These are phyloP conservation scores for Carassius auratus DNA, from an alignment of 2,113 vertebrate genomes.

Conservation along the genomic window DNA sequence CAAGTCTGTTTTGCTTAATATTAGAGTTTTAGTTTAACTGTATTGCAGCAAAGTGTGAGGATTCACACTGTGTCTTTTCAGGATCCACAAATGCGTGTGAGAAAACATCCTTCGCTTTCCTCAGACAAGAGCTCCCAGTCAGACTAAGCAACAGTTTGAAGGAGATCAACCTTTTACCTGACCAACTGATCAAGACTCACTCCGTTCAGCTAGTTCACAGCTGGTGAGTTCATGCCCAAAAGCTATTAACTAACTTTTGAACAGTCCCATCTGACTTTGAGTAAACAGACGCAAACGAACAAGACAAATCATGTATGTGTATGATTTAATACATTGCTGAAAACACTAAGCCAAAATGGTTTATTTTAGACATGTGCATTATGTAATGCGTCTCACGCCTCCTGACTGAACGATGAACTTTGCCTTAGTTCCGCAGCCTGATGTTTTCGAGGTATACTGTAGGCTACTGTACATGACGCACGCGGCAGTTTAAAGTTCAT, in stretches of 20 bases:
- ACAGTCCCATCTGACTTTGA: too few relatives aligned
- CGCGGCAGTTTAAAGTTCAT: neutral
- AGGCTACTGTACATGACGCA: neutral
- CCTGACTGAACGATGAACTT: conserved; percentile 60
- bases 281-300: too few relatives aligned
- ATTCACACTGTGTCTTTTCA: conserved; percentile 49
- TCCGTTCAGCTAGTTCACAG: conserved; percentile 87
- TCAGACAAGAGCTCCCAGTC: conserved; percentile 88
- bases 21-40: neutral
- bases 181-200: conserved; percentile 80
- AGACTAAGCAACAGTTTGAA: conserved; percentile 92
- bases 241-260: neutral
- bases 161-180: conserved; percentile 86
- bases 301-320: too few relatives aligned
- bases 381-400: neutral
- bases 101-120: conserved; percentile 87
- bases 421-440: conserved; percentile 56
- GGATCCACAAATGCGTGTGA: conserved; percentile 89
- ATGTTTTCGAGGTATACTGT: neutral
- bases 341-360: too few relatives aligned
- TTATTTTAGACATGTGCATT: neutral
- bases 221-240: conserved; percentile 74
- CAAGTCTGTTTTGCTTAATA: neutral
- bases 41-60: too few relatives aligned
- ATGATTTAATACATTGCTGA: neutral